A percentile compares a stretch with the other conserved stretches of the same genome.
phyloP scores from a whole-genome alignment of 2,113 vertebrate genomes.

The Nothobranchius furzeri region DNA sequence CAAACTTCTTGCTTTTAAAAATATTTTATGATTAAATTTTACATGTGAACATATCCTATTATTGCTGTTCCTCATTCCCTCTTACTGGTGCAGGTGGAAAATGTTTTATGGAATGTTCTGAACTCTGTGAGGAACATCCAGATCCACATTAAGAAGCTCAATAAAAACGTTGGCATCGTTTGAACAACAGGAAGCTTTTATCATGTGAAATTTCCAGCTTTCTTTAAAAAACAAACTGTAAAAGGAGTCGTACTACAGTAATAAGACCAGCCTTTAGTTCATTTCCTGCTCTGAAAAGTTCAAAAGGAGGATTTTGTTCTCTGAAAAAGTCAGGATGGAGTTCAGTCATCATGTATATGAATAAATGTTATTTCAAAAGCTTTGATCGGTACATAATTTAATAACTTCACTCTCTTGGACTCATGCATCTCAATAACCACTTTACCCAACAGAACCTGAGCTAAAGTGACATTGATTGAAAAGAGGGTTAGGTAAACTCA shows the following conservation, averaged over 20 bases:
- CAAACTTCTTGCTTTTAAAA: too few species aligned
- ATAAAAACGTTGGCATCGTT: background rate
- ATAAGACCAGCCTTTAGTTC: background rate
- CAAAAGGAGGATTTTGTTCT: background rate
- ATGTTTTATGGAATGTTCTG: constrained; percentile 36
- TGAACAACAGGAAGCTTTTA: background rate
- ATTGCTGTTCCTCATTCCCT: constrained; percentile 9
- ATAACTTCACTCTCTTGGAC: background rate
- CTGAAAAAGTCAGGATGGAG: background rate
- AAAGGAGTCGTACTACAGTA: background rate
- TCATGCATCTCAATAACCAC: too few species aligned
- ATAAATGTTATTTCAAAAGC: background rate
- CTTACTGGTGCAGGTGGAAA: constrained; percentile 47
- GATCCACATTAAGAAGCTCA: background rate
- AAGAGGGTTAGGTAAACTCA: too few species aligned
- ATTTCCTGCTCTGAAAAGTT: background rate
- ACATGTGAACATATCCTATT: background rate
- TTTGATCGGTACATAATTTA: background rate
- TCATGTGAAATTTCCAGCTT: background rate
- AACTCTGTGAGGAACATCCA: constrained; percentile 1
- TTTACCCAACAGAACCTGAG: background rate
- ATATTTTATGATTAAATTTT: too few species aligned
- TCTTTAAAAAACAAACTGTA: background rate
- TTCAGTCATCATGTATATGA: background rate
- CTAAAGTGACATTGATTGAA: background rate